phyloP scores from a whole-genome alignment of 2,888 invertebrate genomes.

The Nudaria mundana region DNA sequence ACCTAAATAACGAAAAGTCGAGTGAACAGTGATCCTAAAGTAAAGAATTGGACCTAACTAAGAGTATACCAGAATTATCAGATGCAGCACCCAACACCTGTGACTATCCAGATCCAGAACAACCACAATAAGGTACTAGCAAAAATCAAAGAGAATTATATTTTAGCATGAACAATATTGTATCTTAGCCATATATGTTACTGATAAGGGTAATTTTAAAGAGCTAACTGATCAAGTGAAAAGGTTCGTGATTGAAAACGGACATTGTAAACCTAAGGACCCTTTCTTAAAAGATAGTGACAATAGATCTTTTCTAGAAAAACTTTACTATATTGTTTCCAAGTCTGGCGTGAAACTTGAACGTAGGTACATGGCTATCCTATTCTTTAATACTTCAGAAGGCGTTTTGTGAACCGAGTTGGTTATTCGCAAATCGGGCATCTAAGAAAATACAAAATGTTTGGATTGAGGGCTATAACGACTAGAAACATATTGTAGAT shows the following conservation, averaged over 20 bases:
- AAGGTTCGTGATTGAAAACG: slow-evolving; percentile 15
- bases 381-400: slow-evolving; percentile 12
- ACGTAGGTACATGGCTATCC: slow-evolving; percentile 12
- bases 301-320: slow-evolving; percentile 11
- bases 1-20: background rate
- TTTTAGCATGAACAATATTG: slow-evolving; percentile 8
- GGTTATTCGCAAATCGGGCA: slow-evolving; percentile 22
- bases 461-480: slow-evolving; percentile 13
- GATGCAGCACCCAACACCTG: slow-evolving; percentile 1
- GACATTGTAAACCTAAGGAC: slow-evolving; percentile 12
- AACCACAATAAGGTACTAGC: background rate
- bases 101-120: background rate
- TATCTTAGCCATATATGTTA: slow-evolving; percentile 10
- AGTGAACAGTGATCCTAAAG: background rate
- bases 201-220: slow-evolving; percentile 8
- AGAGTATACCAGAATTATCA: slow-evolving; percentile 1
- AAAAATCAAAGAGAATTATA: background rate
- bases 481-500: slow-evolving; percentile 17
- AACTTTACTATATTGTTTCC: slow-evolving; percentile 8
- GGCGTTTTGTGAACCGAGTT: slow-evolving; percentile 19
- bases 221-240: slow-evolving; percentile 12
- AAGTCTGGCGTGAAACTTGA: slow-evolving; percentile 13
- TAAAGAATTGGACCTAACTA: background rate
- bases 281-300: slow-evolving; percentile 11
- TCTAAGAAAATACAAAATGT: slow-evolving; percentile 21